Percentiles rank a stretch among this genome's conserved stretches.
Conservation (phyloP, 37 sponge, comb jelly and placozoan species). For the Hexactinellida sp. region DNA sequence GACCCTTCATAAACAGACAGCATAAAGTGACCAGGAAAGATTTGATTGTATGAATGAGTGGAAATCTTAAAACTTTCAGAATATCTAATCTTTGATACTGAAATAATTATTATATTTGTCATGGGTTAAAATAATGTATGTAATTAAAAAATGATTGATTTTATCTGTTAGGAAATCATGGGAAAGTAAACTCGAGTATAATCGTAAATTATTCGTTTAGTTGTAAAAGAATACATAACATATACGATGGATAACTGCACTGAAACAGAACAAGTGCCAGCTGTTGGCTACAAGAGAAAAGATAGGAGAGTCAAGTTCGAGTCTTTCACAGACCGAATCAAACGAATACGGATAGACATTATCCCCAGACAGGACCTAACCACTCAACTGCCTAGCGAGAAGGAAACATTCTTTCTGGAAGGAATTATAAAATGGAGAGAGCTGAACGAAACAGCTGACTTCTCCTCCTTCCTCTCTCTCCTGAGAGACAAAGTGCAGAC, state of each 20-base stretch:
- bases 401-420: constrained; percentile 50
- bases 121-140: too few species aligned
- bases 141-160: too few species aligned
- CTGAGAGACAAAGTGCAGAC: constrained; percentile 18
- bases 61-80: too few species aligned
- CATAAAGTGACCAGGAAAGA: too few species aligned
- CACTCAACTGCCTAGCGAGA: constrained; percentile 13
- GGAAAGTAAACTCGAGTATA: too few species aligned
- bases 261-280: neutral
- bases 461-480: constrained; percentile 29
- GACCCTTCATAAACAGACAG: neutral
- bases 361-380: neutral
- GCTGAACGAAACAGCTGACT: constrained; percentile 57
- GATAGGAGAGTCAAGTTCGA: neutral
- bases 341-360: neutral
- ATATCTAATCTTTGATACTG: too few species aligned
- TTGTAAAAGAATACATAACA: too few species aligned
- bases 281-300: neutral
- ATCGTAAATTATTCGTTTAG: too few species aligned
- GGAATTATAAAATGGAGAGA: constrained; percentile 70
- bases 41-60: too few species aligned
- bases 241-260: neutral
- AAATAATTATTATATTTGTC: too few species aligned
- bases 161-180: too few species aligned
- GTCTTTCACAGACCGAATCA: constrained; percentile 7